Conservation (phyloP, 2,888 invertebrate genomes). For the Patella depressa region DNA sequence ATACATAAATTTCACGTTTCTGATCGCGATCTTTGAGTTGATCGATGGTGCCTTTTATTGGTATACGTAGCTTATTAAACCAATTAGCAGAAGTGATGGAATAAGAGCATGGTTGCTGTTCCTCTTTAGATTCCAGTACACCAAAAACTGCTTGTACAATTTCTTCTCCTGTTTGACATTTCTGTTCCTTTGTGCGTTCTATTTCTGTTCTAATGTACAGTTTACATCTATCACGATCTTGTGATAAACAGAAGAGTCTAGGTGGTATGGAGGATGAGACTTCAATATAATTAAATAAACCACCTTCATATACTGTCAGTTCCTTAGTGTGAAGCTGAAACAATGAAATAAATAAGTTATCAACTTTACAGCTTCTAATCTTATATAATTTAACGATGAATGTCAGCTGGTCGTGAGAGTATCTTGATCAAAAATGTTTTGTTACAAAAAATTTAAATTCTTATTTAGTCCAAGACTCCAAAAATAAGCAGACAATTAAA, state of each 20-base stretch:
- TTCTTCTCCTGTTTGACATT: constrained; percentile 37
- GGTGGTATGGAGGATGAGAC: constrained; percentile 42
- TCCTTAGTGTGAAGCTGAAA: constrained; percentile 37
- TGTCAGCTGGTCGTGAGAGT: not conserved
- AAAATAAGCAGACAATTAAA: too few species aligned
- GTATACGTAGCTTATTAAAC: constrained; percentile 34
- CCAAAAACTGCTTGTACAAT: constrained; percentile 48
- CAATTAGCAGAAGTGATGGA: constrained; percentile 44
- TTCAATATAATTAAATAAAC: constrained; percentile 28
- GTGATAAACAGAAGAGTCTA: constrained; percentile 40
- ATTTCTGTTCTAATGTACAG: constrained; percentile 29
- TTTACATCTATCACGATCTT: constrained; percentile 42
- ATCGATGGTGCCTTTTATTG: constrained; percentile 46
- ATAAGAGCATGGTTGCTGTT: constrained; percentile 38
- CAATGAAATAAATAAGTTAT: constrained; percentile 6
- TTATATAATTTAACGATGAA: not conserved
- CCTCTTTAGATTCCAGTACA: constrained; percentile 20
- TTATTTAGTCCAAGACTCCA: too few species aligned
- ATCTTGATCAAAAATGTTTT: too few species aligned
- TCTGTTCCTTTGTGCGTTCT: constrained; percentile 34
- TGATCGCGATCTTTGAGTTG: constrained; percentile 44
- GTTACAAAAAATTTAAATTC: too few species aligned
- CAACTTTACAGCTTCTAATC: not conserved
- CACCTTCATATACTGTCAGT: constrained; percentile 45
- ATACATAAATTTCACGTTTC: constrained; percentile 36